phyloP scores from a whole-genome alignment of 2,113 vertebrate species.

The Microcebus griseorufus region DNA sequence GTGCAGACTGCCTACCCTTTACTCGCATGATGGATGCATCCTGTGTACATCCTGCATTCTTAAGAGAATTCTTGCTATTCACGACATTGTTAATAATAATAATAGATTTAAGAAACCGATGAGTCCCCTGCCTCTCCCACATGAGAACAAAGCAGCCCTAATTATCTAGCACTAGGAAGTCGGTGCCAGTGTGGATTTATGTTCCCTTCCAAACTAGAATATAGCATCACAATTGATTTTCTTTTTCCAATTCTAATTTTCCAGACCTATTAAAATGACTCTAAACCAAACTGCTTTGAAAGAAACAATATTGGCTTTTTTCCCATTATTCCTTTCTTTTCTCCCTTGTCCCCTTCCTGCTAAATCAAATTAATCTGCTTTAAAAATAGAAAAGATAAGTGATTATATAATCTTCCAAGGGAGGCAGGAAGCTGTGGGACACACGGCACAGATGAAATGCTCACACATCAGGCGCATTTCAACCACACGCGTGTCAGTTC shows the following conservation, averaged over 20 bases:
- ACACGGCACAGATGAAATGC: conserved; percentile 41
- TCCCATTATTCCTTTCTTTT: conserved; percentile 71
- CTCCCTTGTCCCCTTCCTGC: conserved; percentile 55
- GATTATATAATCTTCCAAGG: conserved; percentile 74
- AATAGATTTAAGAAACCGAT: conserved; percentile 67
- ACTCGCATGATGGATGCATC: not conserved
- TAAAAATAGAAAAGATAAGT: conserved; percentile 77
- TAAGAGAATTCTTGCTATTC: conserved; percentile 48
- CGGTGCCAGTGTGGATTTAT: conserved; percentile 69
- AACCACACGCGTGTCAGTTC: not conserved
- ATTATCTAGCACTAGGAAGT: conserved; percentile 74
- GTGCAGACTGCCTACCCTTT: not conserved
- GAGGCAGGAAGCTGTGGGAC: conserved; percentile 44
- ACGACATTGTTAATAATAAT: conserved; percentile 68
- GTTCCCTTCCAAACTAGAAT: conserved; percentile 71
- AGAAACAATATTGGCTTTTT: conserved; percentile 76
- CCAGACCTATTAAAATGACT: conserved; percentile 76
- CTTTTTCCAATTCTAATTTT: conserved; percentile 77
- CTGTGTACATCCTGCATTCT: not conserved
- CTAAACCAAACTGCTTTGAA: conserved; percentile 75
- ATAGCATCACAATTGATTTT: conserved; percentile 78
- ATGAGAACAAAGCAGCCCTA: conserved; percentile 60
- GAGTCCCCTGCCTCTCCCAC: conserved; percentile 57
- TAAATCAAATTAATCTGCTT: conserved; percentile 64
- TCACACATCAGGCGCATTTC: not conserved